phyloP scores from a whole-genome alignment of 2,113 vertebrate species.

The Patagioenas fasciata region DNA sequence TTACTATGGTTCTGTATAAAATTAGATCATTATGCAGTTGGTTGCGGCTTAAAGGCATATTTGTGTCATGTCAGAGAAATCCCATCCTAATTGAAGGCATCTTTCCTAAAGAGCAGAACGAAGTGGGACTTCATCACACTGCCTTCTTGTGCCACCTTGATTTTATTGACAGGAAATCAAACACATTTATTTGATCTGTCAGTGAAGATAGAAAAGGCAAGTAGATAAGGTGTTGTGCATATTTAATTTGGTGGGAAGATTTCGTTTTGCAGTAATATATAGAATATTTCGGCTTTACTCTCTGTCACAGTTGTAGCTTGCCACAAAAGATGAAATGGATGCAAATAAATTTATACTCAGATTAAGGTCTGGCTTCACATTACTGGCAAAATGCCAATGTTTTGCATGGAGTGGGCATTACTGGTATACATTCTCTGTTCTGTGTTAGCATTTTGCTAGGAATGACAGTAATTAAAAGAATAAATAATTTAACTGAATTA shows the following conservation, averaged over 20 bases:
- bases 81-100: neutral
- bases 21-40: neutral
- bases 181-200: neutral
- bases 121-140: neutral
- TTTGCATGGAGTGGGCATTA: neutral
- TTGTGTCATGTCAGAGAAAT: neutral
- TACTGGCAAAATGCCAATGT: neutral
- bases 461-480: slow-evolving; percentile 21
- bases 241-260: neutral
- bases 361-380: neutral
- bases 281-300: neutral
- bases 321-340: neutral
- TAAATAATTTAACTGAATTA: neutral
- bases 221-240: neutral
- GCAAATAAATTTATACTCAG: neutral
- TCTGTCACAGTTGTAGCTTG: neutral
- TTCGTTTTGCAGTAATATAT: neutral
- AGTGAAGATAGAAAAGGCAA: neutral
- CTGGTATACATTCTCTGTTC: neutral
- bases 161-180: neutral
- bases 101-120: neutral
- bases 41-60: neutral
- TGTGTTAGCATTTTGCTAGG: neutral
- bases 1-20: neutral
- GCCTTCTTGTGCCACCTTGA: neutral